Base-by-base conservation (phyloP, 2,797 vertebrate genomes). In the Cuculus canorus region DNA sequence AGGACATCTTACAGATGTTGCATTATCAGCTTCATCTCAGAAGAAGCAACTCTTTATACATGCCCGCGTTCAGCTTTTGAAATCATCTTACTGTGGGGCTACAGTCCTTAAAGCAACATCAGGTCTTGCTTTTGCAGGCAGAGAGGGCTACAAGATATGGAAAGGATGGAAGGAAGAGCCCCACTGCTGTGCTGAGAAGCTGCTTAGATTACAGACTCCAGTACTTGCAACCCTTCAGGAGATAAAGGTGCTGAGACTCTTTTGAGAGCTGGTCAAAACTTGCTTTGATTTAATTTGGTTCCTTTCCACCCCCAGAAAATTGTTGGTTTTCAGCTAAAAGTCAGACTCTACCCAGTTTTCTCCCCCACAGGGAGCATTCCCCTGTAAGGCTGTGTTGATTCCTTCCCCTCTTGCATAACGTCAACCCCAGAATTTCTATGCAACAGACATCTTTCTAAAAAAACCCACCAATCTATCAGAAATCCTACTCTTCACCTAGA, bases 131-230 rank as follows among this genome's bases (percentile, higher is more conserved):
- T 59, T 70, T 76, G 17, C 27, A 65, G 10, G 17, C 14, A 39
- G 47, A 52, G 57, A 25, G n/a, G 17, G 23, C 39, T 47, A 41
- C 37, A 47, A 33, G 64, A 21, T 9, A 17, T 17, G 25, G 48
- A 37, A 63, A 47, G 22, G 41, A 8, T 63, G 43, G 47, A 53
- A 28, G 18, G 35, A 22, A 17, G 21, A 59, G 10, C 10, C 30
- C 39, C 59, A 3, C 4, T 35, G 43, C 61, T 43, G 3, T 0
- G 0, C 33, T 25, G 10, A 35, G 41, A 77, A 66, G 9, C 24
- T 76, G 8, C 19, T n/a, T 45, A 17, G 3, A 3, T 68, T 60
- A 39, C 10, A 39, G 28, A 9, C 5, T 52, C 25, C 17, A 14
- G 11, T 21, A 53, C 30, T 78, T n/a, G 10, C 37, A 11, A 71